Percentiles rank a stretch among this genome's conserved stretches.
These are phyloP conservation scores for Sternarchorhynchus goeldii DNA, from an alignment of 2,797 vertebrate genomes.

Conservation along the genomic window DNA sequence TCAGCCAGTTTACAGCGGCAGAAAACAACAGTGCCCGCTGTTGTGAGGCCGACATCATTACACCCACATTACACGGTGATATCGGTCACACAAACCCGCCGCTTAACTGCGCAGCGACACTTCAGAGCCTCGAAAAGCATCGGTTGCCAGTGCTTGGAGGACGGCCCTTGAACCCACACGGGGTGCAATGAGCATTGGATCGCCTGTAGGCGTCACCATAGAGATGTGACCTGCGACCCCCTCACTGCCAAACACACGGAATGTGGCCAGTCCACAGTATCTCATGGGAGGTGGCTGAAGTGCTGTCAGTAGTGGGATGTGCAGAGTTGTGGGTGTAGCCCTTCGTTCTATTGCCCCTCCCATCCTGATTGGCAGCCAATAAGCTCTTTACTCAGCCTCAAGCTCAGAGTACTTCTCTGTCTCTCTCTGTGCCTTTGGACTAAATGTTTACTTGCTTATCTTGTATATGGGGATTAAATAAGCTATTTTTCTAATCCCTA, in stretches of 20 bases:
- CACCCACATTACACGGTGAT: not conserved
- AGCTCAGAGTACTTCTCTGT: not conserved
- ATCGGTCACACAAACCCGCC: not conserved
- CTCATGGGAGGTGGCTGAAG: conserved; percentile 8
- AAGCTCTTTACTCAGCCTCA: no score
- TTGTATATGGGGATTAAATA: not conserved
- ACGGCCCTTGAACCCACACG: not conserved
- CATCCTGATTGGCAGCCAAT: not conserved
- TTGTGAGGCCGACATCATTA: not conserved
- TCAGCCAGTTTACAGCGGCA: conserved; percentile 19
- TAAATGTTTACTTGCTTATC: conserved; percentile 3
- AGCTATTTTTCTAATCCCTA: no score
- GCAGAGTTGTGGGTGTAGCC: not conserved
- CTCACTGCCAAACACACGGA: conserved; percentile 14
- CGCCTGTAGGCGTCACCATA: conserved; percentile 6
- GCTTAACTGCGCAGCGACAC: not conserved
- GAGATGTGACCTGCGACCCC: conserved; percentile 22
- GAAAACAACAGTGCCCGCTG: conserved; percentile 1
- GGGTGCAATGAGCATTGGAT: not conserved
- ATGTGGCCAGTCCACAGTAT: not conserved
- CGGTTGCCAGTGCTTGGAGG: not conserved
- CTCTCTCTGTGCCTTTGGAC: not conserved
- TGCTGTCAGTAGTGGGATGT: conserved; percentile 11
- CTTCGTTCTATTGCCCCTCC: not conserved
- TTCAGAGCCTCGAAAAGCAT: conserved; percentile 3